These are phyloP conservation scores for Noturus placidus DNA, from an alignment of 2,113 vertebrate species.

Conservation along the genomic window DNA sequence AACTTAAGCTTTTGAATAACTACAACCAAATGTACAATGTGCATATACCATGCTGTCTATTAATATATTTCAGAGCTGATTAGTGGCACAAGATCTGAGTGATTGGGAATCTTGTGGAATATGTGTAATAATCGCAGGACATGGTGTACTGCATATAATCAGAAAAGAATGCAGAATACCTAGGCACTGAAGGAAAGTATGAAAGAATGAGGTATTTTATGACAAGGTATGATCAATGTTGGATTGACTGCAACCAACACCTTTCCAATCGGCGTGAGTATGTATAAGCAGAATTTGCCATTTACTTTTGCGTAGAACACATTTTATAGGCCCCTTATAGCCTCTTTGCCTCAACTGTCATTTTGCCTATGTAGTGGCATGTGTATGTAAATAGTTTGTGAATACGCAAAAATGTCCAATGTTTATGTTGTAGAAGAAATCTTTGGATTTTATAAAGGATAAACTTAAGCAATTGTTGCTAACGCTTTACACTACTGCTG, in stretches of 20 bases:
- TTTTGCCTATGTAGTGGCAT: conserved; percentile 86
- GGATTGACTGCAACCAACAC: not conserved
- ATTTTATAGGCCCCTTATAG: conserved; percentile 79
- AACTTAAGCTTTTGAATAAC: conserved; percentile 2
- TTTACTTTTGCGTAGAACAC: conserved; percentile 69
- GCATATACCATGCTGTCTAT: not conserved
- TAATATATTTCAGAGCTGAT: conserved; percentile 5
- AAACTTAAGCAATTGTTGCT: conserved; percentile 86
- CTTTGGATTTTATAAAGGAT: conserved; percentile 83
- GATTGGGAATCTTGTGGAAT: conserved; percentile 6
- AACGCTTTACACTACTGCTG: conserved; percentile 93
- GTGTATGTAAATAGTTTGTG: conserved; percentile 92
- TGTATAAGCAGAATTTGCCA: conserved; percentile 48
- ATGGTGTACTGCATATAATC: not conserved
- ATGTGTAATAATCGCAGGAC: not conserved
- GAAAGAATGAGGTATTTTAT: conserved; percentile 3
- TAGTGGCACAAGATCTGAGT: conserved; percentile 6
- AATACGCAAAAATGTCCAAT: conserved; percentile 85
- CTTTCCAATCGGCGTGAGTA: not conserved
- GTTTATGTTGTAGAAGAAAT: conserved; percentile 94
- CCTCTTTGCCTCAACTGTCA: conserved; percentile 85
- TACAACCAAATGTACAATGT: not conserved
- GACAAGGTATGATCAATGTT: not conserved
- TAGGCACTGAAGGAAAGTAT: conserved; percentile 1
- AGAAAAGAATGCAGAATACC: not conserved